phyloP scores from a whole-genome alignment of 53 echinoderm and acorn worm genomes.

The Echinarachnius parma region DNA sequence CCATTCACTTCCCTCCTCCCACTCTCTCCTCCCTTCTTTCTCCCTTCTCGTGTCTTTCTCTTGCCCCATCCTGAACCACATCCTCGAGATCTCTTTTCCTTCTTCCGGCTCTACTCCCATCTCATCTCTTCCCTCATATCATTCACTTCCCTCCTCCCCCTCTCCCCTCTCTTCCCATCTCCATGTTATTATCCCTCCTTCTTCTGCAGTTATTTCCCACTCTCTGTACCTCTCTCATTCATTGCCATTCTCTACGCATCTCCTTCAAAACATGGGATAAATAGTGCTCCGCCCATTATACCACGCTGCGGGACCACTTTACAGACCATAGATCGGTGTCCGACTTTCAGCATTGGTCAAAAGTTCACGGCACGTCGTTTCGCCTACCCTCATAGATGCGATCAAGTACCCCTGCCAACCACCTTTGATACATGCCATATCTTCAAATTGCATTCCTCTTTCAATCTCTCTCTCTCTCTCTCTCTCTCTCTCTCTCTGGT shows the following conservation, averaged over 20 bases:
- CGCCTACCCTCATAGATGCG: too few species aligned
- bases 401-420: too few species aligned
- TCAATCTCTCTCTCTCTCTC: conserved; percentile 1
- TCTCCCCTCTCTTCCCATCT: neutral
- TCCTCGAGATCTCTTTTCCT: neutral
- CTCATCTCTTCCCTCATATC: neutral
- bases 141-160: neutral
- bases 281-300: too few species aligned
- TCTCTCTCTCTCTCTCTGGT: neutral
- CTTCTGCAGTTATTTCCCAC: neutral
- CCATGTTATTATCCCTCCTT: neutral
- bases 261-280: too few species aligned
- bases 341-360: too few species aligned
- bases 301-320: too few species aligned
- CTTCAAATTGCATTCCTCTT: too few species aligned
- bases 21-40: neutral
- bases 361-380: too few species aligned
- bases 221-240: neutral
- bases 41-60: neutral
- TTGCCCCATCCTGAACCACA: too few species aligned
- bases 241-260: too few species aligned
- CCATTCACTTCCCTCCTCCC: neutral
- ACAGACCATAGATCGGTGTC: too few species aligned
- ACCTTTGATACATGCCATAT: too few species aligned
- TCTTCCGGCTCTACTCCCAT: neutral